Base-by-base conservation (phyloP, 2,797 vertebrate species). In the Pseudocheirus occidentalis region DNA sequence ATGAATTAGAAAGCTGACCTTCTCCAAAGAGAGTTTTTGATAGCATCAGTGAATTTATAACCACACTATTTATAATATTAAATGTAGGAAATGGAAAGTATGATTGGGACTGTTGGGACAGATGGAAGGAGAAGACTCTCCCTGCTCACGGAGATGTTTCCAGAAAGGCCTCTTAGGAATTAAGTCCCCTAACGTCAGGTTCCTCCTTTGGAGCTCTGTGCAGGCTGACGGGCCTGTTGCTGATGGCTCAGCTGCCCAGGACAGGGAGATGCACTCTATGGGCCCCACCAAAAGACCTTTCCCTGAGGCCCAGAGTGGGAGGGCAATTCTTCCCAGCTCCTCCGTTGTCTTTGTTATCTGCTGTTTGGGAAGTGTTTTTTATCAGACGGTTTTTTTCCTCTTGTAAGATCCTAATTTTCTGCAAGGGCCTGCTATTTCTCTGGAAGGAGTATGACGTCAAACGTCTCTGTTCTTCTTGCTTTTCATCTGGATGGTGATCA, bases 201-300 rank as follows among this genome's bases (percentile, higher is more conserved):
- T 50, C 40, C 10, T 50, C 7, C 40, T 50, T 46, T 27, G 40
- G 73, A 50, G 73, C 10, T 40, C 3, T 24, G 18, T 87, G 73
- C 5, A 2, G 40, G 66, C 59, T 66, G 59, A 66, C 2, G 12
- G 59, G 13, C 58, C 58, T 13, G 59, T 3, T 5, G 11, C 62
- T n/a, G 62, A 13, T 1, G 4, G 59, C 31, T n/a, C 59, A 14
- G 31, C 31, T 34, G 6, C 62, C 1, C 0, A 0, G 9, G 62
- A 34, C 16, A 73, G 14, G 16, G 34, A n/a, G 34, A 18, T 7
- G 1, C 14, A 4, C 34, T 40, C 14, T 14, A 16, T 28, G 28
- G 58, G n/a, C 34, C 62, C 34, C n/a, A 40, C 12, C 0, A 10
- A n/a, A 46, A 40, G 66, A 5, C 18, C 66, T 81, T 46, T 24